Base-by-base conservation (phyloP, 1,140 invertebrate species). In the Druon quercuslanigerum region DNA sequence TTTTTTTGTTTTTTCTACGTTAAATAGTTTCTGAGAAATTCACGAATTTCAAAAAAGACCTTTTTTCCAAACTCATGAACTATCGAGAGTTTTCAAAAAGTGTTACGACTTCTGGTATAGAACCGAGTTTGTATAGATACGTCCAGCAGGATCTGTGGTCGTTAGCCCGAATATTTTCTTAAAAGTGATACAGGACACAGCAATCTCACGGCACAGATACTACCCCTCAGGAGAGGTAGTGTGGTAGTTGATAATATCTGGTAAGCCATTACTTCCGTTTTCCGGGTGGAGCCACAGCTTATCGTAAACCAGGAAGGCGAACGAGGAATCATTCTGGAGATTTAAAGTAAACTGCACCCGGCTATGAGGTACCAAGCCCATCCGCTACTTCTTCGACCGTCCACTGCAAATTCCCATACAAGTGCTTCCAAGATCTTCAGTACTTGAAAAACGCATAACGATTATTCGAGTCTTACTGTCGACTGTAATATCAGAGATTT, bases 211-310 rank as follows among this genome's bases (percentile, higher is more conserved):
- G 52, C 60, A 75, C 52, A 60, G 76, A 16, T 40, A 66, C 73
- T 73, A 46, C 82, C 78, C 72, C 80, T 84, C 80, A 84, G 77
- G 73, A 77, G 79, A 72, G 70, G 77, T 60, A 73, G 71, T 78
- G 79, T 77, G 82, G 70, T 76, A 83, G 82, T 83, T 85, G 84
- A 85, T 85, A 85, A 85, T 85, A 85, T 85, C 82, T 85, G 78
- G 80, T 85, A 82, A 85, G 78, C 80, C 84, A 85, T 85, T 85
- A 82, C 83, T 85, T 85, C 82, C 82, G 82, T 85, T 85, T 85
- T 82, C 84, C 76, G 81, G 79, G 78, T 76, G 78, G 79, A 82
- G 78, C 75, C 78, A 79, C 83, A 85, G 83, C 83, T 85, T 85
- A 85, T 85, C 84, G 85, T 82, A 82, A 85, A 83, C 82, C 77